These are phyloP conservation scores for Phaedon cochleariae DNA, from an alignment of 2,888 invertebrate genomes.

Conservation along the genomic window DNA sequence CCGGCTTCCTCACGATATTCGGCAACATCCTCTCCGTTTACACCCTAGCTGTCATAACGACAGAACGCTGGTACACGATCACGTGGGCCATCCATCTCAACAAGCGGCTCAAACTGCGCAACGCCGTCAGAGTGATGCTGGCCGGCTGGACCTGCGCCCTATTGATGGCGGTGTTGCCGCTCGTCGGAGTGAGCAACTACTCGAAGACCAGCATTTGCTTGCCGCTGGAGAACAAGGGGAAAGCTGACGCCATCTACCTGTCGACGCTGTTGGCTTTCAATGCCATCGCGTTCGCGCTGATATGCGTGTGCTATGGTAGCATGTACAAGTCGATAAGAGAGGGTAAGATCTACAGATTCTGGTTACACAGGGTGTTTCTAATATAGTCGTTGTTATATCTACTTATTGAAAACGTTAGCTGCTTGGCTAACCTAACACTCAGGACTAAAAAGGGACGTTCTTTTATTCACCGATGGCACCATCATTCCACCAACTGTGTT, in stretches of 20 bases:
- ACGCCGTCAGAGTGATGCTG: constrained; percentile 68
- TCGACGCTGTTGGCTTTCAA: constrained; percentile 68
- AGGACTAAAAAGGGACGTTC: too few relatives aligned
- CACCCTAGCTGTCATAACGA: constrained; percentile 72
- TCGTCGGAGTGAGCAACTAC: constrained; percentile 71
- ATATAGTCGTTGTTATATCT: too few relatives aligned
- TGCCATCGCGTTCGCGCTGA: constrained; percentile 70
- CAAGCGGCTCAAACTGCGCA: constrained; percentile 67
- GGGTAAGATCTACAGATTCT: constrained; percentile 48
- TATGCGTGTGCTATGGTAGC: constrained; percentile 70
- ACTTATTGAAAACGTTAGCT: too few relatives aligned
- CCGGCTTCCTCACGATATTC: constrained; percentile 73
- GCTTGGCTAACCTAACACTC: too few relatives aligned
- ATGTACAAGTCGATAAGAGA: constrained; percentile 69
- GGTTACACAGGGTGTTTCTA: too few relatives aligned
- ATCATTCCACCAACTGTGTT: too few relatives aligned
- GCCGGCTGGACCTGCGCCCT: constrained; percentile 69
- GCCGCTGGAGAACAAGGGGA: constrained; percentile 68
- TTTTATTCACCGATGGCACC: too few relatives aligned
- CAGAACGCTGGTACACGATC: constrained; percentile 69
- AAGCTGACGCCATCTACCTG: constrained; percentile 67
- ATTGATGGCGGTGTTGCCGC: constrained; percentile 68
- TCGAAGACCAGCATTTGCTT: constrained; percentile 74
- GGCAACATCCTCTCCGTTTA: constrained; percentile 73
- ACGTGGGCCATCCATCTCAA: constrained; percentile 71